phyloP scores from a whole-genome alignment of 2,888 invertebrate species.

The Sialis lutaria region DNA sequence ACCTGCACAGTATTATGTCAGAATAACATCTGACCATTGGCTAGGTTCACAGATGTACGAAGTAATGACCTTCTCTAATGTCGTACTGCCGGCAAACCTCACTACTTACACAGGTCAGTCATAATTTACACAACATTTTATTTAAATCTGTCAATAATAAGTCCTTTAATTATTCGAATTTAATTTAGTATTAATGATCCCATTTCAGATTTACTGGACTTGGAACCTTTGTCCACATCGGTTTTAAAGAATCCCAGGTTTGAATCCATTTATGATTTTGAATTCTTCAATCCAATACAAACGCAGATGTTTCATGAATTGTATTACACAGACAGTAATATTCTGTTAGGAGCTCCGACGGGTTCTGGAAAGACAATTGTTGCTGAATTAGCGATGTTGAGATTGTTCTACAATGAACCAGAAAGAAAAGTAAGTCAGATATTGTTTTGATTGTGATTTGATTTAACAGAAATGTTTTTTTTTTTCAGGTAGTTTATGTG shows the following conservation, averaged over 20 bases:
- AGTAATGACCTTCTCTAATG: constrained; percentile 59
- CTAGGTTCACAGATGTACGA: constrained; percentile 33
- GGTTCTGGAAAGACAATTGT: constrained; percentile 97
- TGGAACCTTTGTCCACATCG: constrained; percentile 76
- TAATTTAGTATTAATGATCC: neutral
- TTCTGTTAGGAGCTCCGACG: constrained; percentile 87
- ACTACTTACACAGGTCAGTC: constrained; percentile 71
- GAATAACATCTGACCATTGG: constrained; percentile 77
- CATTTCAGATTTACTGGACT: constrained; percentile 59
- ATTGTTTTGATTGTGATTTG: neutral
- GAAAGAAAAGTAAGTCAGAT: constrained; percentile 42
- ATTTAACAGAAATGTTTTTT: constrained; percentile 4
- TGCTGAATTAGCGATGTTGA: constrained; percentile 93
- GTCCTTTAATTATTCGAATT: neutral
- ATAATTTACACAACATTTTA: constrained; percentile 2
- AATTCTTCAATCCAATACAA: constrained; percentile 96
- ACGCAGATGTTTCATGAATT: constrained; percentile 94
- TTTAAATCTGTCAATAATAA: neutral
- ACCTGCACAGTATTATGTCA: constrained; percentile 81
- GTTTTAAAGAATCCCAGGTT: constrained; percentile 61
- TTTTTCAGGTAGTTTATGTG: constrained; percentile 75
- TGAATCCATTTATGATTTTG: constrained; percentile 74
- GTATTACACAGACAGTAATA: constrained; percentile 88
- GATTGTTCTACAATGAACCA: constrained; percentile 70
- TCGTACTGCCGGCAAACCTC: constrained; percentile 80